Base-by-base conservation (phyloP, 2,888 invertebrate species). In the Drosophila ezoana region DNA sequence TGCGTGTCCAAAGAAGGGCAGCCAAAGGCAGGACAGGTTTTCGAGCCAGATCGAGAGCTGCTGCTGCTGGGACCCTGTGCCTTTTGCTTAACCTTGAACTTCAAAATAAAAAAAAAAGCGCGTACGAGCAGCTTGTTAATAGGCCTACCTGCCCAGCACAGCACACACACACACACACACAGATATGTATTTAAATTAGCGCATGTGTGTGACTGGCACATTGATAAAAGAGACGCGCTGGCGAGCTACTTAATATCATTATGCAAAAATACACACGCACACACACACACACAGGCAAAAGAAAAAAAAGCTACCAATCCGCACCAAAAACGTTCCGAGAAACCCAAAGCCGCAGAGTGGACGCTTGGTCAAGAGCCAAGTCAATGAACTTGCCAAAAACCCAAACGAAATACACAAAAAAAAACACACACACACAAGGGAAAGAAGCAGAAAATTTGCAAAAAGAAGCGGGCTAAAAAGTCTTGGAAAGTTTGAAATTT, bases 31-130 rank as follows among this genome's bases (percentile, higher is more conserved):
- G 77, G 73, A 77, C 81, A 76, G 81, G 84, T 87, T 84, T 81
- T 76, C 48, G 38, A 54, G 45, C 43, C 32, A 49, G 53, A 14
- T 54, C 49, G 57, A 64, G 47, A 18, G 48, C 14, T 8, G 38
- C 58, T 37, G 40, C 38, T 33, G 20, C 49, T 28, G 32, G 37
- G 45, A 44, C 57, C 53, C 52, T 48, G 53, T 54, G 51, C 49
- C 60, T 60, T 65, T 60, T 65, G 73, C 32, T 79, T 90, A 92
- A 91, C 92, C 91, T 91, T 91, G 92, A 91, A 91, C 92, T 91
- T 91, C 84, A 91, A 85, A 81, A 83, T 23, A 28, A 28, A 28
- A 8, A 28, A 28, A 8, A 28, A 84, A 73, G 58, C 81, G 78
- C 69, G 81, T 78, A 78, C 48, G 45, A 47, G 38, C 52, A 38